Percentiles rank a stretch among this genome's conserved stretches.
These are phyloP conservation scores for Salarias fasciatus DNA, from an alignment of 2,797 vertebrate species.

Conservation along the genomic window DNA sequence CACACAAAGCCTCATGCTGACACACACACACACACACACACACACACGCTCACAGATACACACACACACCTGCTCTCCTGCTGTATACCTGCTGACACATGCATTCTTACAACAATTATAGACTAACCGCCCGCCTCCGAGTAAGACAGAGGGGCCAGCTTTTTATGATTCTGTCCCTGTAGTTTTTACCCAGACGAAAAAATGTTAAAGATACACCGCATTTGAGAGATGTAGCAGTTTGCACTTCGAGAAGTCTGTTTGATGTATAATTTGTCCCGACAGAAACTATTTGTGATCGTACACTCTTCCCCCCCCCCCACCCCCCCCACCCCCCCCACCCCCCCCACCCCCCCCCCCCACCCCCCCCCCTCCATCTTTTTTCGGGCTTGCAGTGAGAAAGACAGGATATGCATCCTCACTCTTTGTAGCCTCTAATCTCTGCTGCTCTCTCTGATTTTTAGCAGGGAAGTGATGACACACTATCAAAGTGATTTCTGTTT, in stretches of 20 bases:
- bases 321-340: too few relatives aligned
- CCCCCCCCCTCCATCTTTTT: not conserved
- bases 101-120: constrained; percentile 63
- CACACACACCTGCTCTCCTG: constrained; percentile 37
- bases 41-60: constrained; percentile 21
- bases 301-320: not conserved
- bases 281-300: constrained; percentile 26
- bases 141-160: constrained; percentile 15
- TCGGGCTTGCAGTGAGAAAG: constrained; percentile 23
- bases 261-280: constrained; percentile 41
- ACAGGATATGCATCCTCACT: constrained; percentile 24
- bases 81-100: constrained; percentile 60
- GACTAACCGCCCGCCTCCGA: constrained; percentile 26
- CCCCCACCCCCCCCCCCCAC: too few relatives aligned
- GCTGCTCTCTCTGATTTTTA: constrained; percentile 23
- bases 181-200: constrained; percentile 17
- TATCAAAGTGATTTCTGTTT: constrained; percentile 70
- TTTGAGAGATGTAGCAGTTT: constrained; percentile 31
- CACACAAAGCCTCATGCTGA: constrained; percentile 40
- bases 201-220: constrained; percentile 35
- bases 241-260: constrained; percentile 34
- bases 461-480: constrained; percentile 62
- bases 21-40: constrained; percentile 14
- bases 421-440: constrained; percentile 33
- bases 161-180: constrained; percentile 52